These are phyloP conservation scores for Turdus rufiventris DNA, from an alignment of 2,113 vertebrate genomes.

Conservation along the genomic window DNA sequence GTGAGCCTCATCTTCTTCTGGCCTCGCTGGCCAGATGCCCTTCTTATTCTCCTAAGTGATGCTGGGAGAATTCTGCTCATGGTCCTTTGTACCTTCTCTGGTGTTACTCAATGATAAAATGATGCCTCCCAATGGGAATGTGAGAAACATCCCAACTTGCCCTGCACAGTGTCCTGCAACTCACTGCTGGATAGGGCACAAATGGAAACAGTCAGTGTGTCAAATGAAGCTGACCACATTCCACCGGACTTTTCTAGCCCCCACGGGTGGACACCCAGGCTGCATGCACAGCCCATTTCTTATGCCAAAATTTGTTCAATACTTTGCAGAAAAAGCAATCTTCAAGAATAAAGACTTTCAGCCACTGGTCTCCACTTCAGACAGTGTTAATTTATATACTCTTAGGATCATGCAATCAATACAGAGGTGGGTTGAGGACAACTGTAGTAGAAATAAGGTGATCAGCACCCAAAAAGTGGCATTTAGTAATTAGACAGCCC, in stretches of 20 bases:
- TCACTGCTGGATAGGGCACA: background rate
- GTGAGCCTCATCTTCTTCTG: background rate
- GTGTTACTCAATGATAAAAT: background rate
- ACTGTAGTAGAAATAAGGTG: background rate
- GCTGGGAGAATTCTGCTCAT: background rate
- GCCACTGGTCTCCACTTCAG: background rate
- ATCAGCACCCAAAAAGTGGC: background rate
- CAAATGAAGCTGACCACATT: background rate
- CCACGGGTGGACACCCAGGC: background rate
- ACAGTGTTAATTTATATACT: background rate
- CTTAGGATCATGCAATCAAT: background rate
- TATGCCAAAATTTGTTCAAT: background rate
- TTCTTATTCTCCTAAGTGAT: background rate
- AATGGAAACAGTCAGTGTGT: background rate
- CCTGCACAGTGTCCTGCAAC: background rate
- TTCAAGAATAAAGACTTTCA: background rate
- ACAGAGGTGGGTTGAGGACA: background rate
- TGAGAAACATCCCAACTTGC: background rate
- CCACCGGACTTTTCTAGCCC: background rate
- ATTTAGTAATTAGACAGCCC: background rate
- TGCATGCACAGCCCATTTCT: background rate
- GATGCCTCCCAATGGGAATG: background rate
- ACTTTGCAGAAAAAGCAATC: background rate
- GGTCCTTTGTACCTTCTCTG: background rate
- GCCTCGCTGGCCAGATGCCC: background rate